Evolutionary conservation across 1,140 invertebrate genomes (phyloP), one percentile per base, ranked within the genome.

Genomic region (Cotesia vestalis): DNA sequence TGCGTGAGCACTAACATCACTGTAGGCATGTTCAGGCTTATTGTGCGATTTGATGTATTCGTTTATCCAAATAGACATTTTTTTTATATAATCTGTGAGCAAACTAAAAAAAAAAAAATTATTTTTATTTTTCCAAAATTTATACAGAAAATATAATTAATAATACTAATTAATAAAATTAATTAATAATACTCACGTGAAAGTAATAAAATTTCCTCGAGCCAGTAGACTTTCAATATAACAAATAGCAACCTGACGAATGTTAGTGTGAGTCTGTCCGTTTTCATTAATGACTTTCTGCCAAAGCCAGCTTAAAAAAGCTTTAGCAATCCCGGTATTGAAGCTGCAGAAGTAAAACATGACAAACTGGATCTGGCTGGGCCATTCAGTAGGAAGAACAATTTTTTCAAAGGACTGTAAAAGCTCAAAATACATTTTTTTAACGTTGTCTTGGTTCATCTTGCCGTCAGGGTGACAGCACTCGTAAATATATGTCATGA

Each of bases 201-300:
- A 81, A 35, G 90, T 82, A 12, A 95, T 83, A 84, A 89, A 94
- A 71, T 89, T 90, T 3, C 90, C 91, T 79, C 94, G 89, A 8
- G 92, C 89, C 11, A 95, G 76, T 67, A 95, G 89, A 83, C 94
- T 95, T 5, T 91, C 90, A 60, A 96, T 89, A 79, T 96, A 96
- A 66, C 87, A 89, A 35, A 94, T 89, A 12, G 92, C 87, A 20
- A 90, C 86, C 80, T 95, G 93, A 60, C 94, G 85, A 67, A 92
- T 86, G 57, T 94, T 87, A 2, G 27, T 27, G 27, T 27, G 27
- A 27, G 27, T 27, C 27, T 27, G 88, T 77, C 1, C 84, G 80
- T 90, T 92, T 4, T 90, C 89, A 84, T 92, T 88, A 57, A 88
- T 89, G 53, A 94, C 90, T 85, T 93, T 94, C 64, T 90, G 89